These are phyloP conservation scores for Hippolais icterina DNA, from an alignment of 2,113 vertebrate species.

Conservation along the genomic window DNA sequence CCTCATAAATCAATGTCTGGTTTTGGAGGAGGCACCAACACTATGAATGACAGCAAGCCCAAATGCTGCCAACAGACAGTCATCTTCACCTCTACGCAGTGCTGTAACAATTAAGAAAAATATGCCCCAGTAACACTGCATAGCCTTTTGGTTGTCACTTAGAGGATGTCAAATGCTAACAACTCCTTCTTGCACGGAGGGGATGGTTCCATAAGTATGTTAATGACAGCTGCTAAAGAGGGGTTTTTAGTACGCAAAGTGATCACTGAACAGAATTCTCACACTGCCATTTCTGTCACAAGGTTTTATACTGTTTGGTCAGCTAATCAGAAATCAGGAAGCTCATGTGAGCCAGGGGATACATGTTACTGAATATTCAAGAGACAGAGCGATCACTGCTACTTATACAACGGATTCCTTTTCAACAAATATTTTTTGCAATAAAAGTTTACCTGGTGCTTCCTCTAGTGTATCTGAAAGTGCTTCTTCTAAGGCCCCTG, in stretches of 20 bases:
- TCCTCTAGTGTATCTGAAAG: constrained; percentile 81
- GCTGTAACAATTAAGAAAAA: neutral
- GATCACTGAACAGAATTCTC: neutral
- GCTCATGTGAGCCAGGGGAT: accelerated
- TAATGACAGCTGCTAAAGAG: neutral
- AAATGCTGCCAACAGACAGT: neutral
- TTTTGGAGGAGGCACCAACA: neutral
- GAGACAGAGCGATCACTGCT: neutral
- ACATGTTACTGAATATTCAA: neutral
- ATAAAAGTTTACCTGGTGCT: constrained; percentile 81
- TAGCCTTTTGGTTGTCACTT: neutral
- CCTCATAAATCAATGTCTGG: neutral
- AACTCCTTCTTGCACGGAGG: neutral
- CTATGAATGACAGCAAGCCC: neutral
- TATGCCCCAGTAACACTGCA: neutral
- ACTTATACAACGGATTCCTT: neutral
- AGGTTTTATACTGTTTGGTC: neutral
- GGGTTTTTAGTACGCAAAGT: neutral
- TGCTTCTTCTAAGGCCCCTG: constrained; percentile 86
- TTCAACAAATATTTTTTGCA: neutral
- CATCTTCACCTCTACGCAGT: neutral
- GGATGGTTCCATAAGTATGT: neutral
- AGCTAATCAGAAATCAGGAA: neutral
- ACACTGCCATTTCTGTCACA: neutral
- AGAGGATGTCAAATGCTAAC: neutral